Base-by-base conservation (phyloP, 1,140 invertebrate species). In the Lordiphosa mommai region DNA sequence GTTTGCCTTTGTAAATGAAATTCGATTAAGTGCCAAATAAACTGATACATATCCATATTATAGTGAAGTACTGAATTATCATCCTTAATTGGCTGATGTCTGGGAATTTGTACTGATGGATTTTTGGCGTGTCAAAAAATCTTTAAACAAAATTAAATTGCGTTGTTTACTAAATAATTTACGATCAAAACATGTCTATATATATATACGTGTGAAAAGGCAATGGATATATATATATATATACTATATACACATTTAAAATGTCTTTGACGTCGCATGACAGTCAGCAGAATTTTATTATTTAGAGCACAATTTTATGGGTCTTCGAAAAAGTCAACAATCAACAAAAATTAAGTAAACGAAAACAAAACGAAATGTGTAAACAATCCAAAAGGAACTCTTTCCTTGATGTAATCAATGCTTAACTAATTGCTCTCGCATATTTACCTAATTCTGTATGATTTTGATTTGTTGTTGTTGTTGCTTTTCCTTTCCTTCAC, bases 251-350 rank as follows among this genome's bases (percentile, higher is more conserved):
- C 46, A 51, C 51, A 79, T 63, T 63, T 60, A 48, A 72, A 73
- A 43, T 59, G 71, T 70, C 60, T 79, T 82, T 74, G 68, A 77
- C 58, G 74, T 48, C 60, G 70, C 66, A 70, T 56, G 7, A 64
- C 49, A 37, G 36, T 17, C 30, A 40, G 40, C 44, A 76, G 66
- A 43, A 34, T 47, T 64, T 49, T 44, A n/a, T 65, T 48, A 52
- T 43, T 43, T 23, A 12, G n/a, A 7, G 12, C 36, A 13, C 30
- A 13, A 41, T 71, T 70, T 41, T 17, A 52, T 59, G 55, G 41
- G 27, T 43, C 34, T 38, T 51, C 34, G 17, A 49, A 10, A 41
- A 56, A 48, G 41, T 53, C 8, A 23, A 33, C 17, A 65, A 32
- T 53, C 27, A 59, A 23, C 20, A 23, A 23, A 48, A 61, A 60